Base-by-base conservation (phyloP, 2,888 invertebrate species). In the Caenorhabditis drosophilae region DNA sequence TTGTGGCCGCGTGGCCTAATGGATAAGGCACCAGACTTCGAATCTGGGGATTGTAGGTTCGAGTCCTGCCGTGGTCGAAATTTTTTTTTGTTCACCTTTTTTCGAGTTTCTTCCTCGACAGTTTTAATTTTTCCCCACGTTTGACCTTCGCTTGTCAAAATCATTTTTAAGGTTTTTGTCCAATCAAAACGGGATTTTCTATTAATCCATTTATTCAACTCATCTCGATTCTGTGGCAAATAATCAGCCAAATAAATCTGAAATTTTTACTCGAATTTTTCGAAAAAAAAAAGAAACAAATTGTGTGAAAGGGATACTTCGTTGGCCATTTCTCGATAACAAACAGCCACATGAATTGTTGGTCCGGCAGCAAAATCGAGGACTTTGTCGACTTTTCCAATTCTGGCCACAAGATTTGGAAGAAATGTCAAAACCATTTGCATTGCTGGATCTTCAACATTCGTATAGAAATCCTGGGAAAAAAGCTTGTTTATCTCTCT, bases 401-500 rank as follows among this genome's bases (percentile, higher is more conserved):
- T 49, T 12, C 79, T 58, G 16, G 72, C 78, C 34, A 75, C 80
- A 31, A 82, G 70, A 46, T 67, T 72, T 16, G 81, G 81, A 56
- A 81, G 54, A 46, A 78, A 81, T n/a, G 69, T 75, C 26, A 83
- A 62, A 25, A 81, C 77, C 73, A 81, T 77, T 50, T 80, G 82
- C 81, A 81, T 81, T 16, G 81, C 81, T 16, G 80, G 76, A 31
- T 81, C 81, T 1, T 82, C 78, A 25, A 81, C 71, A 34, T 73
- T 61, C 7, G 67, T 68, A 59, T 81, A 81, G 55, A 81, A 81
- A 62, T 81, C 81, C 69, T 81, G 26, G 46, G 78, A 56, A 6
- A 25, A 27, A 22, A 34, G 16, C 23, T 18, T 44, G n/a, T n/a
- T n/a, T n/a, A n/a, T n/a, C n/a, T n/a, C n/a, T n/a, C n/a, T n/a